Percentiles rank a stretch among this genome's conserved stretches.
Evolutionary conservation across 2,113 vertebrate genomes (phyloP).

Genomic region (Rhea americana): DNA sequence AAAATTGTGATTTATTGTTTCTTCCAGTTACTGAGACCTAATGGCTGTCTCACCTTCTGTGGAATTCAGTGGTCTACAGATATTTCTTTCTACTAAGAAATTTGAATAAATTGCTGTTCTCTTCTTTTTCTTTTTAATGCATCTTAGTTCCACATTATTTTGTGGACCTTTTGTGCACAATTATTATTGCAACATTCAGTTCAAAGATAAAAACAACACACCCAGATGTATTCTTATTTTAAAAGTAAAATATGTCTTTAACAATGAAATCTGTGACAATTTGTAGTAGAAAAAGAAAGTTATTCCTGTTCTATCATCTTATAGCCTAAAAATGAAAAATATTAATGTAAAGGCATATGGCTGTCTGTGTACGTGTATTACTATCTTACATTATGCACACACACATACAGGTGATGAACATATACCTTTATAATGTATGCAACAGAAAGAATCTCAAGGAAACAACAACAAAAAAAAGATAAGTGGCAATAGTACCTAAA

Average conservation of each 20-base stretch:
- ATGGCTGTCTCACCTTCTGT: not conserved
- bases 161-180: not conserved
- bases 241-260: not conserved
- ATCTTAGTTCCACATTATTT: not conserved
- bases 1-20: slow-evolving; percentile 51
- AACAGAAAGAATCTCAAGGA: not conserved
- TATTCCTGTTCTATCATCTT: not conserved
- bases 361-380: not conserved
- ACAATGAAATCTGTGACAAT: not conserved
- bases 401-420: not conserved
- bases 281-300: fast-evolving
- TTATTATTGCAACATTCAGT: not conserved
- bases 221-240: not conserved
- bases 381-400: not conserved
- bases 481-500: not conserved
- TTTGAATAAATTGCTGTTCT: not conserved
- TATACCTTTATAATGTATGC: not conserved
- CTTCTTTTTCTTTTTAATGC: not conserved
- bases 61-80: not conserved
- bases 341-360: not conserved
- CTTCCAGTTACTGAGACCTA: not conserved
- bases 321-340: not conserved
- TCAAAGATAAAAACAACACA: not conserved
- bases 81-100: not conserved
- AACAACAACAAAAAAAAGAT: not conserved